Evolutionary conservation across 1,140 invertebrate species (phyloP).

Genomic region (Drosophila azteca): DNA sequence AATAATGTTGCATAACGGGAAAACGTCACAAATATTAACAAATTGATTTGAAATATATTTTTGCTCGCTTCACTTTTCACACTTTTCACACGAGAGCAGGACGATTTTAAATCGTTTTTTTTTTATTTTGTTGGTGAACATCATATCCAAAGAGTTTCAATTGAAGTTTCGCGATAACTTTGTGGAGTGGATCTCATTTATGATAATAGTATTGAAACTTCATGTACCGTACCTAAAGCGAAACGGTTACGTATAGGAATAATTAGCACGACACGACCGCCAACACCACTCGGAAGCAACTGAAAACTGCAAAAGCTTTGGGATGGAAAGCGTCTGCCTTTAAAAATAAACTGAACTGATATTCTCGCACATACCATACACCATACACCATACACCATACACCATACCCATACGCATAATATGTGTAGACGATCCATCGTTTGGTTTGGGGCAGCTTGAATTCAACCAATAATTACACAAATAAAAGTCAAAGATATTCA

Average conservation of each 20-base stretch:
- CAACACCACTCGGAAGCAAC: constrained; percentile 78
- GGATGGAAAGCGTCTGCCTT: constrained; percentile 67
- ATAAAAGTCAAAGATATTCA: background rate
- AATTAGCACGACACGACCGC: constrained; percentile 78
- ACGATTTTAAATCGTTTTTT: too few relatives aligned
- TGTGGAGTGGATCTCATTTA: constrained; percentile 3
- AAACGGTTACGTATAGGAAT: constrained; percentile 70
- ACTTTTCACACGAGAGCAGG: too few relatives aligned
- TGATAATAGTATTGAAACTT: constrained; percentile 21
- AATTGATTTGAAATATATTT: constrained; percentile 21
- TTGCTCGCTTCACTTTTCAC: background rate
- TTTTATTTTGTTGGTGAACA: too few relatives aligned
- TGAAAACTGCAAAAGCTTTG: constrained; percentile 79
- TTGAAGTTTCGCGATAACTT: background rate
- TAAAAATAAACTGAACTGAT: constrained; percentile 78
- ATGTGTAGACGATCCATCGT: constrained; percentile 64
- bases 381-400: too few relatives aligned
- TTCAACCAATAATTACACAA: constrained; percentile 30
- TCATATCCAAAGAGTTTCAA: background rate
- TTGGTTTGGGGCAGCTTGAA: constrained; percentile 10
- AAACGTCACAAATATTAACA: constrained; percentile 36
- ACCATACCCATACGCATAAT: constrained; percentile 50
- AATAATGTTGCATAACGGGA: constrained; percentile 68
- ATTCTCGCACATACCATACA: constrained; percentile 48
- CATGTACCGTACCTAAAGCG: constrained; percentile 67